Evolutionary conservation across 2,797 vertebrate species (phyloP).

Genomic region (Peromyscus attwateri): DNA sequence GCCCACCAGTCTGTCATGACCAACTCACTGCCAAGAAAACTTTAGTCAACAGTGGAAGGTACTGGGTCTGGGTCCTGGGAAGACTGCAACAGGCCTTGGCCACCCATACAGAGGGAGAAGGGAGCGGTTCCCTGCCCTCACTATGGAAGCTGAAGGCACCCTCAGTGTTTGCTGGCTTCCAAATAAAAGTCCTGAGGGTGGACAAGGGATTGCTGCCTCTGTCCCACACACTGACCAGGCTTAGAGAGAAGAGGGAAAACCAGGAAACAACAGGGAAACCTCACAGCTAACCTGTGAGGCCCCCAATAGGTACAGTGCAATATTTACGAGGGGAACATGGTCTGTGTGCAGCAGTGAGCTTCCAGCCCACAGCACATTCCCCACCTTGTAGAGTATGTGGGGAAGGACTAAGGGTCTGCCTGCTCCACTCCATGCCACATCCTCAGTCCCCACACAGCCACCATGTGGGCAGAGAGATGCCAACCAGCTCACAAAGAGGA

Average conservation of each 20-base stretch:
- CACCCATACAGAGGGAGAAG: not conserved
- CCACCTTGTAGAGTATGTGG: not conserved
- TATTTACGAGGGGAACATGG: fast-evolving
- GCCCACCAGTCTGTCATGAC: constrained; percentile 78
- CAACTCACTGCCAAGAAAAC: constrained; percentile 78
- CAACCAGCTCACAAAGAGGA: not conserved
- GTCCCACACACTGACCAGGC: not conserved
- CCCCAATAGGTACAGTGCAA: not conserved
- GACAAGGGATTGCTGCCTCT: not conserved
- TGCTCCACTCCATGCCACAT: fast-evolving
- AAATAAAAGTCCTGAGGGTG: not conserved
- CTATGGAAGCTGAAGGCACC: not conserved
- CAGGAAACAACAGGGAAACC: fast-evolving
- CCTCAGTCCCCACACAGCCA: not conserved
- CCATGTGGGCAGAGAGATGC: not conserved
- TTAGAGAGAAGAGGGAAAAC: not conserved
- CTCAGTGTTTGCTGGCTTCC: not conserved
- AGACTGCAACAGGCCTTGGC: not conserved
- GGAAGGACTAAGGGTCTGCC: fast-evolving
- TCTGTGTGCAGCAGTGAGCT: fast-evolving
- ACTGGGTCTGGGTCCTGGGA: not conserved
- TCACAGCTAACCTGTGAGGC: fast-evolving
- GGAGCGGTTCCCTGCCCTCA: fast-evolving
- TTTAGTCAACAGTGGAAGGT: constrained; percentile 79
- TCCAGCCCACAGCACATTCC: not conserved